Percentiles rank a stretch among this genome's conserved stretches.
These are phyloP conservation scores for Drosophila takahashii DNA, from an alignment of 1,140 invertebrate species.

Conservation along the genomic window DNA sequence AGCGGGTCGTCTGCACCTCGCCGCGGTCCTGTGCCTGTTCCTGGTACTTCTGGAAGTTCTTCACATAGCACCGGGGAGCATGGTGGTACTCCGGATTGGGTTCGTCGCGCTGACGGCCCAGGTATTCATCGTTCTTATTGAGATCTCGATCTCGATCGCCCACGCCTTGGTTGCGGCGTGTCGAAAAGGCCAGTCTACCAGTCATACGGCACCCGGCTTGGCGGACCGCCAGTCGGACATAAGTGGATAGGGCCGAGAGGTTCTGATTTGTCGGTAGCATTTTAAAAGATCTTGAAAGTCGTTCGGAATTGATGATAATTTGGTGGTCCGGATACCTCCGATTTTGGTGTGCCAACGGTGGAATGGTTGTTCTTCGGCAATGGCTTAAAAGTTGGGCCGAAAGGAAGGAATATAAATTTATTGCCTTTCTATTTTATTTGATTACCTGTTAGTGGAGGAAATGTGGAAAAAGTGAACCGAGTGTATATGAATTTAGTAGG, in stretches of 20 bases:
- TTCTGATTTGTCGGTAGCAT: constrained; percentile 3
- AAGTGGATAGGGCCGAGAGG: background rate
- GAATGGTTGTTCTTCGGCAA: background rate
- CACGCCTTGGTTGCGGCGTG: background rate
- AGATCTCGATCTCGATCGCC: background rate
- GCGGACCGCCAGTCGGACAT: background rate
- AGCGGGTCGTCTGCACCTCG: background rate
- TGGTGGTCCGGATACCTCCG: background rate
- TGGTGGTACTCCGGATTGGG: constrained; percentile 56
- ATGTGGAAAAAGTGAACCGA: background rate
- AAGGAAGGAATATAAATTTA: constrained; percentile 12
- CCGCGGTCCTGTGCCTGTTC: background rate
- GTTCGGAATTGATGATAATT: background rate
- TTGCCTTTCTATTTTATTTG: background rate
- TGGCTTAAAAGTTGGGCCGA: constrained; percentile 5
- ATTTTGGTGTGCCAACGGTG: background rate
- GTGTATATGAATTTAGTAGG: background rate
- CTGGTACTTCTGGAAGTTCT: constrained; percentile 40
- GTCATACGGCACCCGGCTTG: background rate
- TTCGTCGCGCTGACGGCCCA: constrained; percentile 2
- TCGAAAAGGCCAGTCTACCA: background rate
- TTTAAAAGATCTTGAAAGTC: background rate
- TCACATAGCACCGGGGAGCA: constrained; percentile 37
- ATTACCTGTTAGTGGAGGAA: background rate
- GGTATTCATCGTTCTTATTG: background rate